Percentiles rank a stretch among this genome's conserved stretches.
phyloP scores from a whole-genome alignment of 1,140 invertebrate species.

The Nasonia vitripennis region DNA sequence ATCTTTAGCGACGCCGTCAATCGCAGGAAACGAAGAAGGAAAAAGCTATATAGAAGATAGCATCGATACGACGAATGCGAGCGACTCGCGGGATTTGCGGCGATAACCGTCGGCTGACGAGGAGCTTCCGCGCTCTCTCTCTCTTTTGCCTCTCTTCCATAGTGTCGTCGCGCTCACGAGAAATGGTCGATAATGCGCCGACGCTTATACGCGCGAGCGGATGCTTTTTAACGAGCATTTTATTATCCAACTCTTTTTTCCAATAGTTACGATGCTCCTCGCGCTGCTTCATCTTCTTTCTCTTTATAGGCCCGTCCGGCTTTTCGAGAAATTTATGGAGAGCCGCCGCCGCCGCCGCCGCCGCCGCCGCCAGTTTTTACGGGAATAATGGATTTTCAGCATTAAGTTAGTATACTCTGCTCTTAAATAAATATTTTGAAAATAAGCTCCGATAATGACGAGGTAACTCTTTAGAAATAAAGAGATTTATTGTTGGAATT shows the following conservation, averaged over 20 bases:
- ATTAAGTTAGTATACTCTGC: too few species aligned
- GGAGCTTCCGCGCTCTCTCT: too few species aligned
- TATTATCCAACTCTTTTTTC: neutral
- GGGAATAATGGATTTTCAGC: too few species aligned
- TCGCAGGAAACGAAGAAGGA: constrained; percentile 26
- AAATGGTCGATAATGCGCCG: neutral
- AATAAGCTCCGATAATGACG: too few species aligned
- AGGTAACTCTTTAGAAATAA: too few species aligned
- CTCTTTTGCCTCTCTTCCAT: too few species aligned
- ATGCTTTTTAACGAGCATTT: constrained; percentile 11
- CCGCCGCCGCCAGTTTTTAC: too few species aligned
- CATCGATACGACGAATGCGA: neutral
- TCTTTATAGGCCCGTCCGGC: neutral
- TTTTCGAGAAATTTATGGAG: neutral
- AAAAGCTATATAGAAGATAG: neutral
- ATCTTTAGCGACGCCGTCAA: constrained; percentile 44
- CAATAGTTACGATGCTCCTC: neutral
- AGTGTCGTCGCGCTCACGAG: neutral
- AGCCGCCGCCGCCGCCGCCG: too few species aligned
- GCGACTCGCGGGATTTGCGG: neutral
- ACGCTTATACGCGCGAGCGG: neutral
- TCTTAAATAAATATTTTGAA: too few species aligned
- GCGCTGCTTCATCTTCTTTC: too few species aligned
- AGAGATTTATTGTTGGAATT: too few species aligned
- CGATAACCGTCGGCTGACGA: neutral